Evolutionary conservation across 2,888 invertebrate genomes (phyloP).

Genomic region (Scaptomyza caliginosa): DNA sequence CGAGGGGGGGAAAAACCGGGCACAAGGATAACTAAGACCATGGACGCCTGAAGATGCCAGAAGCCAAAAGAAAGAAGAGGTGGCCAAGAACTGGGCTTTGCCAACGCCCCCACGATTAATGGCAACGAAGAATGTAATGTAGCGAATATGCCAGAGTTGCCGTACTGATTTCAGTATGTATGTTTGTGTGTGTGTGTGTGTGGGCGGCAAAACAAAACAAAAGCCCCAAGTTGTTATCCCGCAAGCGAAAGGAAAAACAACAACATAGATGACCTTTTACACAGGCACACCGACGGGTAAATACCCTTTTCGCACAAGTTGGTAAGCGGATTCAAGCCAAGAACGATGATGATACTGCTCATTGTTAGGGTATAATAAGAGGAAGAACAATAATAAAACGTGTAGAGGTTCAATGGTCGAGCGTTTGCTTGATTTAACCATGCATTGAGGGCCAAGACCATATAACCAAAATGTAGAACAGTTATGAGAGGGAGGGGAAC

Average conservation of each 20-base stretch:
- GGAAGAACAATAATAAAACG: slow-evolving; percentile 8
- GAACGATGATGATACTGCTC: too few relatives aligned
- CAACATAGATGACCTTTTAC: slow-evolving; percentile 6
- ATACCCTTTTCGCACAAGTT: not conserved
- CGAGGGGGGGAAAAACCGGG: not conserved
- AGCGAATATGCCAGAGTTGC: slow-evolving; percentile 76
- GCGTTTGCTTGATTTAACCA: slow-evolving; percentile 74
- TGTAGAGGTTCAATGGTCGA: slow-evolving; percentile 69
- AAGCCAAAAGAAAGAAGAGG: slow-evolving; percentile 5
- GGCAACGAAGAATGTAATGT: slow-evolving; percentile 75
- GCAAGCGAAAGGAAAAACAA: slow-evolving; percentile 56
- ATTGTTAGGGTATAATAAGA: not conserved
- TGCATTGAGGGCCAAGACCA: slow-evolving; percentile 61
- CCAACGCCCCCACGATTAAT: slow-evolving; percentile 70
- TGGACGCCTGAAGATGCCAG: slow-evolving; percentile 35
- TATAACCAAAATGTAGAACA: not conserved
- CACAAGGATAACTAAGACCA: not conserved
- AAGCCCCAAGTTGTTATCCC: slow-evolving; percentile 61
- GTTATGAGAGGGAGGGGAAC: slow-evolving; percentile 13
- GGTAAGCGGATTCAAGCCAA: too few relatives aligned
- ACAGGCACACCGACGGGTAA: not conserved
- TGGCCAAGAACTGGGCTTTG: slow-evolving; percentile 35
- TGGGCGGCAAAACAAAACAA: slow-evolving; percentile 61
- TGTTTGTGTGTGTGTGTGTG: slow-evolving; percentile 30
- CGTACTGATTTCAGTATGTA: slow-evolving; percentile 74